Evolutionary conservation across 1,140 invertebrate genomes (phyloP), one percentile per base, ranked within the genome.

Genomic region (Solenopsis fugax): DNA sequence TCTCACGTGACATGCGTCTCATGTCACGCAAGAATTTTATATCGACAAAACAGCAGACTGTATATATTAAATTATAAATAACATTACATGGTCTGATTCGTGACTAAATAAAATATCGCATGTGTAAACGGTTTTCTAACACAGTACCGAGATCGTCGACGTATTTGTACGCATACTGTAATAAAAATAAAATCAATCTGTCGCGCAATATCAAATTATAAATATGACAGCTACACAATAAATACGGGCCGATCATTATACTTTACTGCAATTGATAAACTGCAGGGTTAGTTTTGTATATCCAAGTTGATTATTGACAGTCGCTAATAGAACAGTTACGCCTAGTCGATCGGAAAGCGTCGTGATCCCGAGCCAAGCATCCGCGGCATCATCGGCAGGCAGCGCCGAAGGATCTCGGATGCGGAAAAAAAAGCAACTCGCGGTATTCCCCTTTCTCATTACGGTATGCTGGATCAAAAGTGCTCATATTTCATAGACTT

Each of bases 401-500:
- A 60, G 24, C 37, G 37, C 37, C 52, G 65, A 71, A 13, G n/a
- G 29, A n/a, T 48, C 50, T 7, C 10, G 24, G 24, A 12, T 41
- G 4, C 4, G 41, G 41, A 52, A 72, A 58, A 73, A 72, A 16
- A 72, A 34, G 54, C 52, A 50, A 45, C 72, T 50, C n/a, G 82
- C 73, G 76, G 64, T 54, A 81, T 86, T 81, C 85, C 75, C 69
- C 76, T 65, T 82, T 86, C 85, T 86, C 76, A 86, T 86, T 86
- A 86, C 85, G 52, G 85, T 78, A 86, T 69, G 85, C 52, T 60
- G 76, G 64, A 86, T 86, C 64, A 80, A 78, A 86, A 80, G 75
- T 69, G 85, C 76, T 86, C 76, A 80, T 86, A 86, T 86, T 86
- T 86, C 85, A 81, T 81, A 65, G 82, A 76, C 58, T 85, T 37